A percentile compares a stretch with the other conserved stretches of the same genome.
These are phyloP conservation scores for Phengaris alcon DNA, from an alignment of 2,888 invertebrate species.

Conservation along the genomic window DNA sequence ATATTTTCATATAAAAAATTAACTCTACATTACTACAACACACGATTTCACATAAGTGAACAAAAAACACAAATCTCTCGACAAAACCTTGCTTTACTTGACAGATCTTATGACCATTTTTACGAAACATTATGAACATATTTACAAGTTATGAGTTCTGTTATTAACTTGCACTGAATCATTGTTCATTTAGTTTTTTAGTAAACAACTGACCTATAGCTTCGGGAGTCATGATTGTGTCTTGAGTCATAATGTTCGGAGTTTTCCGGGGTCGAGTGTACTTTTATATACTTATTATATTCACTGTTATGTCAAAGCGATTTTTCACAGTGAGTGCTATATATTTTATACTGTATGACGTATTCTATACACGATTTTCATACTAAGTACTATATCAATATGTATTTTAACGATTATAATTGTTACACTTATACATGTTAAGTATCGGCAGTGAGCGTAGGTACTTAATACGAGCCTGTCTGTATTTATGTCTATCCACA, in stretches of 20 bases:
- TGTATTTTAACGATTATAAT: slow-evolving; percentile 2
- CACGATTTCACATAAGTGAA: too few relatives aligned
- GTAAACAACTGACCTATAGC: slow-evolving; percentile 67
- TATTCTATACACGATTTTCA: slow-evolving; percentile 41
- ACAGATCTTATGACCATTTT: too few relatives aligned
- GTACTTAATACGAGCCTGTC: too few relatives aligned
- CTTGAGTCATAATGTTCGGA: slow-evolving; percentile 59
- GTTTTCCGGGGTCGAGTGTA: slow-evolving; percentile 36
- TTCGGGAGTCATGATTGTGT: slow-evolving; percentile 61
- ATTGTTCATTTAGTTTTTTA: slow-evolving; percentile 38
- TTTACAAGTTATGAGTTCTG: too few relatives aligned
- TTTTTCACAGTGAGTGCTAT: slow-evolving; percentile 13
- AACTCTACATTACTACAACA: too few relatives aligned
- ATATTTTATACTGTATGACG: slow-evolving; percentile 32
- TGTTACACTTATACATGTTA: background rate
- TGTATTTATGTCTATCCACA: too few relatives aligned
- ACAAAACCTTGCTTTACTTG: too few relatives aligned
- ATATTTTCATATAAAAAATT: too few relatives aligned
- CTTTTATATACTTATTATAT: slow-evolving; percentile 28
- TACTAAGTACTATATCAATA: background rate
- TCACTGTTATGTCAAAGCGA: background rate
- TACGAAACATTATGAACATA: too few relatives aligned
- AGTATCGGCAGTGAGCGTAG: too few relatives aligned
- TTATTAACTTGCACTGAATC: slow-evolving; percentile 25
- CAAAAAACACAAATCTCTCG: too few relatives aligned